Evolutionary conservation across 2,888 invertebrate species (phyloP), one percentile per base, ranked within the genome.

Genomic region (Cryptocheilus praepositus): DNA sequence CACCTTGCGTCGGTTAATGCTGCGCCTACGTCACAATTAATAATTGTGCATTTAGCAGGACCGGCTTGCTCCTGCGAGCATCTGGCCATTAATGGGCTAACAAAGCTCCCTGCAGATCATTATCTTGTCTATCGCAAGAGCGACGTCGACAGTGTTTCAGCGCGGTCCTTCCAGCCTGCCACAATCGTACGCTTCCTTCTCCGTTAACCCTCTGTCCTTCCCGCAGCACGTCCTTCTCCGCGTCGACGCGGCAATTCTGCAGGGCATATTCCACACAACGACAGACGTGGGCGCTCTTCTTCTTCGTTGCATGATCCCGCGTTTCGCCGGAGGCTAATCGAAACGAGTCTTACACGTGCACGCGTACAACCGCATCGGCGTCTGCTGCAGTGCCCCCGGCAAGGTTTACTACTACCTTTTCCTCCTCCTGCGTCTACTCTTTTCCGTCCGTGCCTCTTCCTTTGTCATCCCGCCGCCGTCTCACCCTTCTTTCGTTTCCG

Each of bases 381-480:
- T 36, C 56, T 69, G 36, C 36, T 36, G 70, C 66, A 71, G 60
- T 19, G 73, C 77, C 65, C n/a, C 15, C 18, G 51, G 76, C 76
- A 16, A 70, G 56, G 43, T 22, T 46, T 62, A 63, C 49, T 52
- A 62, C 56, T 52, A 46, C 56, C 52, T 25, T 28, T 51, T 28
- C 58, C 64, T 57, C 52, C 65, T 64, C 56, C 61, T 52, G 57
- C 63, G 56, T 68, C 55, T 66, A 56, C 57, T 55, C 58, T 49
- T 59, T 58, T 60, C 73, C 65, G 57, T 58, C 66, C 46, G 53
- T 69, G 52, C 13, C 63, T 57, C 67, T 71, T 65, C 59, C 71
- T 75, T 61, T 64, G 36, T 56, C 57, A 59, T 43, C 21, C n/a
- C 57, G 36, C 16, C 36, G 21, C 43, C 49, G 49, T 57, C 16